Base-by-base conservation (phyloP, 2,888 invertebrate genomes). In the Agrypnus murinus region DNA sequence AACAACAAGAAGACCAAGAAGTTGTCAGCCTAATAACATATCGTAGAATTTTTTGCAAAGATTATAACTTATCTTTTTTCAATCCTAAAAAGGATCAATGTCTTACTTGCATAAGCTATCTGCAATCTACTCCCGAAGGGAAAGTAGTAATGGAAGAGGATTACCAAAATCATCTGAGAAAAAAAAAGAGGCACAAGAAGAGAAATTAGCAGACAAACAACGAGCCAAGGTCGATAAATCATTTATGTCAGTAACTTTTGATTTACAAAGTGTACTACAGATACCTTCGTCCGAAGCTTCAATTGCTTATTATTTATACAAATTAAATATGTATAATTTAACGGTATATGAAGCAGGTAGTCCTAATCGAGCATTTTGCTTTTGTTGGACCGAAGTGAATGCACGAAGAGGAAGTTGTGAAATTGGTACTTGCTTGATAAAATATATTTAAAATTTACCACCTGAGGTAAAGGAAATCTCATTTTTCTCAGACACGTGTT, bases 341-440 rank as follows among this genome's bases (percentile, higher is more conserved):
- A 65, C 65, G 25, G 25, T 25, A 25, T 25, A 25, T 25, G 25
- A 65, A 36, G 9, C n/a, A 1, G 10, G 7, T 19, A 15, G 1
- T 12, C 65, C 55, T 12, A 55, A 53, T 25, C 31, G 31, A 3
- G 55, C 55, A 25, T 40, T 55, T 55, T 65, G 65, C 12, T 65
- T 50, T 10, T 12, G 31, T 38, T 65, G 55, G 55, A 65, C 65
- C 9, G 65, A 65, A 40, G 0, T 55, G n/a, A 38, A 55, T 32
- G 55, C 55, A 0, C 38, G 19, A 55, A 79, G 77, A 67, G 79
- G 78, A 65, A 81, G 80, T n/a, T n/a, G n/a, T n/a, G n/a, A n/a
- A n/a, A n/a, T n/a, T n/a, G n/a, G n/a, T n/a, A n/a, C n/a, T n/a
- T n/a, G n/a, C n/a, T n/a, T n/a, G n/a, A n/a, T n/a, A n/a, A n/a